Base-by-base conservation (phyloP, 2,888 invertebrate species). In the Ectemnius cavifrons region DNA sequence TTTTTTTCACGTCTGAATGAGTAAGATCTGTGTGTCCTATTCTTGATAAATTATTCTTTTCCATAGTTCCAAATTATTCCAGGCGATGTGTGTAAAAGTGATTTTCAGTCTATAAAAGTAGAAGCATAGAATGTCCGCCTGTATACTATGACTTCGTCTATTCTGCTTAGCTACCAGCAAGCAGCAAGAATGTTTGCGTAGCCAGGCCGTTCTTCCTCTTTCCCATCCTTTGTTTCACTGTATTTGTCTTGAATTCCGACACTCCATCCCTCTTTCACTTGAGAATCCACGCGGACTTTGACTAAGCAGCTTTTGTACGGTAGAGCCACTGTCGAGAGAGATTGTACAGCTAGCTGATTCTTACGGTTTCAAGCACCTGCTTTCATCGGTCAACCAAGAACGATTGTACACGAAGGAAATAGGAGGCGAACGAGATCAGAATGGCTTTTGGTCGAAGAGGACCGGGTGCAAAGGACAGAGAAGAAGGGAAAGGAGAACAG, bases 231-330 rank as follows among this genome's bases (percentile, higher is more conserved):
- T 13, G 47, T 27, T n/a, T 47, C 6, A 23, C 49, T 49, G n/a
- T 16, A 49, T 28, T 8, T n/a, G 27, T 14, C 14, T 11, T 49
- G 2, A 11, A 13, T 6, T 37, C n/a, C 11, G 20, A 27, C 47
- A 23, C 45, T 6, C 37, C 5, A 20, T n/a, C 28, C 37, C 16
- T 8, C 13, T 13, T n/a, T 18, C 47, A n/a, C n/a, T 13, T 11
- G 23, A 20, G 52, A 13, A 18, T 58, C 59, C 64, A 1, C 14
- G 46, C 46, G 67, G 75, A 72, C 75, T 75, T 75, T 75, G 75
- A 75, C 68, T 75, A 65, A 75, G 73, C 73, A 65, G 75, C 73
- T 68, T 74, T 73, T 65, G 75, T 63, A 52, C 47, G 23, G 58
- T 20, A 11, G 60, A 71, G 66, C 59, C 66, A 57, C 72, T 49